Evolutionary conservation across 2,113 vertebrate genomes (phyloP).

Genomic region (Oreamnos americanus): DNA sequence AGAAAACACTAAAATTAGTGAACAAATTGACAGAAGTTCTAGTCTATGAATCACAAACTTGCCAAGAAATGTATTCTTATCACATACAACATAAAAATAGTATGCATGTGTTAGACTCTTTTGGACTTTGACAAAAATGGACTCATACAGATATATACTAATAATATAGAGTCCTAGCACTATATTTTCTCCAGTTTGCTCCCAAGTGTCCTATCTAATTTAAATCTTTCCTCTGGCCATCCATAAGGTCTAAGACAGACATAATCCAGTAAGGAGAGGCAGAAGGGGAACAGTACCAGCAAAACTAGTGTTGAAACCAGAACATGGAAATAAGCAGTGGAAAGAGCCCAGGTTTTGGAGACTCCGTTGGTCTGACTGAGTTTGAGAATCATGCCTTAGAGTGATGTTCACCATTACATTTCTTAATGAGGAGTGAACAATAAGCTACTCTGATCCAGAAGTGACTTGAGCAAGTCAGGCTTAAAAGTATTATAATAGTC

Average conservation of each 20-base stretch:
- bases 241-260: neutral
- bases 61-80: conserved; percentile 43
- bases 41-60: conserved; percentile 5
- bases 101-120: neutral
- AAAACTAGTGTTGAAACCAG: neutral
- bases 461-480: neutral
- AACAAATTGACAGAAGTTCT: neutral
- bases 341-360: rapidly evolving
- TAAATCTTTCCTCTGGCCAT: neutral
- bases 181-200: neutral
- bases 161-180: neutral
- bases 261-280: neutral
- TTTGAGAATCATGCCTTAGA: neutral
- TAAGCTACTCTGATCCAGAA: neutral
- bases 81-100: neutral
- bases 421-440: neutral
- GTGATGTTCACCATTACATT: neutral
- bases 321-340: neutral
- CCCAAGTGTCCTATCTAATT: neutral
- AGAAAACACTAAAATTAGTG: conserved; percentile 26
- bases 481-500: neutral
- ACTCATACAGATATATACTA: neutral
- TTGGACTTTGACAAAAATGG: neutral
- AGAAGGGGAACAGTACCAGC: neutral
- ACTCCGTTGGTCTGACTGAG: neutral